Conservation (phyloP, 2,888 invertebrate genomes). For the Sesia bembeciformis region DNA sequence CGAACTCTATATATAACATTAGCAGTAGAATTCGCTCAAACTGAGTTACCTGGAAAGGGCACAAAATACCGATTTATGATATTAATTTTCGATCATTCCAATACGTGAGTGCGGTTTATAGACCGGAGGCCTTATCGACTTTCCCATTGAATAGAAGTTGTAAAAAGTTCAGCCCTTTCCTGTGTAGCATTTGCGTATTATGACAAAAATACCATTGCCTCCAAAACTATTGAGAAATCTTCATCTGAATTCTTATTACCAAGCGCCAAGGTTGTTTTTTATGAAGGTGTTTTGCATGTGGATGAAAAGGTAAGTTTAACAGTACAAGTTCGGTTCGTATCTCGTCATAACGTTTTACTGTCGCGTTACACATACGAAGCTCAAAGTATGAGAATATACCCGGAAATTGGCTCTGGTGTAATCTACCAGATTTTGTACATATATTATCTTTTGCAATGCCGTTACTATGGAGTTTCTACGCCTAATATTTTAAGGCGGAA, state of each 20-base stretch:
- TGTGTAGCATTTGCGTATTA: constrained; percentile 44
- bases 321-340: constrained; percentile 48
- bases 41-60: too few relatives aligned
- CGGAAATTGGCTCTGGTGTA: constrained; percentile 50
- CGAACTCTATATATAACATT: too few relatives aligned
- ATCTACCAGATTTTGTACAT: constrained; percentile 31
- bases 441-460: not conserved
- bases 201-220: constrained; percentile 18
- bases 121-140: constrained; percentile 49
- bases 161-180: constrained; percentile 59
- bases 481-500: not conserved
- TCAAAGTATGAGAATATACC: constrained; percentile 33
- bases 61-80: not conserved
- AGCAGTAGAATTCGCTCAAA: too few relatives aligned
- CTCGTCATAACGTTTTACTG: constrained; percentile 65
- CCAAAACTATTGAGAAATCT: constrained; percentile 4
- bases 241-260: constrained; percentile 8
- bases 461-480: not conserved
- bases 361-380: constrained; percentile 35
- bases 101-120: not conserved
- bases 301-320: constrained; percentile 17
- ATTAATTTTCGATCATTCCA: not conserved
- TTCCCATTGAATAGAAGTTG: constrained; percentile 55
- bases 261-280: constrained; percentile 12
- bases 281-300: constrained; percentile 2